These are phyloP conservation scores for Sicus ferrugineus DNA, from an alignment of 2,888 invertebrate genomes.

Conservation along the genomic window DNA sequence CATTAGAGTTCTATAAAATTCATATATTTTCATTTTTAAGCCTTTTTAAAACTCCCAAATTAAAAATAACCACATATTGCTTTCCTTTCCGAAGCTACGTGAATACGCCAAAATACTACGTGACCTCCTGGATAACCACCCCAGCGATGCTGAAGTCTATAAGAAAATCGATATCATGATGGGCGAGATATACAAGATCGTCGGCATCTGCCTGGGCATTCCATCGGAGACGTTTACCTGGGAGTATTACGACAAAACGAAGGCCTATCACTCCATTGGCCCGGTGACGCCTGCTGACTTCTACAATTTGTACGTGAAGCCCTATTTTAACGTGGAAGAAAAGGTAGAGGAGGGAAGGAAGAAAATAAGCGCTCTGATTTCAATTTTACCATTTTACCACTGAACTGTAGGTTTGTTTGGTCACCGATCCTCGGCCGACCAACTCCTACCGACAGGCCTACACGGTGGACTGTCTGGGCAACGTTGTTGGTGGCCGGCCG, in stretches of 20 bases:
- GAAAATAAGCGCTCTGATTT: no score
- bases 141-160: slow-evolving; percentile 72
- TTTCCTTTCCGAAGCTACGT: slow-evolving; percentile 69
- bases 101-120: slow-evolving; percentile 81
- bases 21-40: no score
- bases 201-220: slow-evolving; percentile 83
- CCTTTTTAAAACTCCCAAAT: no score
- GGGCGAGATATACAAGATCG: slow-evolving; percentile 78
- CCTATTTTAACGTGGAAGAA: slow-evolving; percentile 80
- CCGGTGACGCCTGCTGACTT: slow-evolving; percentile 81
- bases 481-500: slow-evolving; percentile 80
- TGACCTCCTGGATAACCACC: slow-evolving; percentile 70
- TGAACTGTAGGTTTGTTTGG: slow-evolving; percentile 76
- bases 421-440: slow-evolving; percentile 82
- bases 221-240: slow-evolving; percentile 82
- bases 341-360: slow-evolving; percentile 68
- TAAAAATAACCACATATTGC: no score
- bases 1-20: no score
- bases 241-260: slow-evolving; percentile 86
- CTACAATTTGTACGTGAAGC: slow-evolving; percentile 80
- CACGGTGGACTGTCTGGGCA: slow-evolving; percentile 88
- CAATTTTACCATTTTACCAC: neutral
- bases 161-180: slow-evolving; percentile 74
- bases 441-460: slow-evolving; percentile 83
- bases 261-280: slow-evolving; percentile 77